Evolutionary conservation across 2,888 invertebrate species (phyloP).

Genomic region (Apoda limacodes): DNA sequence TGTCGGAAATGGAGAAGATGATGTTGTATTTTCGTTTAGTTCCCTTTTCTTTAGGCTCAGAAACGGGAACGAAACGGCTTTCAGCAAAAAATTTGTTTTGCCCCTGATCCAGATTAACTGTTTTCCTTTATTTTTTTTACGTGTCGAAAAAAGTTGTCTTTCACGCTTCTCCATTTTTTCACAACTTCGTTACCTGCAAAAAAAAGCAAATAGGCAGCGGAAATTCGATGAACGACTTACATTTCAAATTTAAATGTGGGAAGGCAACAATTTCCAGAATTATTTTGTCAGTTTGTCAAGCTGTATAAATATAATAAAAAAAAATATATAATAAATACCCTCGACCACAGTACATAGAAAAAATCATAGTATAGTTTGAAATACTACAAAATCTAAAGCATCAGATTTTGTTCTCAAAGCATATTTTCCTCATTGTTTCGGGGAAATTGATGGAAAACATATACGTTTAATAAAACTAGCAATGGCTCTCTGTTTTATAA

Average conservation of each 20-base stretch:
- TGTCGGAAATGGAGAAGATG: conserved; percentile 14
- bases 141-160: conserved; percentile 19
- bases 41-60: conserved; percentile 18
- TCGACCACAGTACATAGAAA: conserved; percentile 16
- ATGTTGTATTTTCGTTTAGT: conserved; percentile 19
- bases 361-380: conserved; percentile 18
- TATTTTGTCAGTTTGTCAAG: conserved; percentile 19
- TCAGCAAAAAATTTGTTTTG: no score
- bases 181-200: conserved; percentile 25
- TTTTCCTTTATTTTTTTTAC: conserved; percentile 21
- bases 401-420: conserved; percentile 18
- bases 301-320: no score
- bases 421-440: conserved; percentile 16
- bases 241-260: conserved; percentile 20
- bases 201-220: conserved; percentile 21
- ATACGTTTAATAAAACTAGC: no score
- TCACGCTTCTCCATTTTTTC: conserved; percentile 24
- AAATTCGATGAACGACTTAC: conserved; percentile 21
- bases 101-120: no score
- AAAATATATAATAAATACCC: no score
- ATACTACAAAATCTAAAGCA: conserved; percentile 18
- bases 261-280: conserved; percentile 14
- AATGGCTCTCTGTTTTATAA: no score
- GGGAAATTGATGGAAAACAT: no score
- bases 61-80: no score